A percentile compares a stretch with the other conserved stretches of the same genome.
Conservation (phyloP, 1,140 invertebrate genomes). For the Drosophila pandora region DNA sequence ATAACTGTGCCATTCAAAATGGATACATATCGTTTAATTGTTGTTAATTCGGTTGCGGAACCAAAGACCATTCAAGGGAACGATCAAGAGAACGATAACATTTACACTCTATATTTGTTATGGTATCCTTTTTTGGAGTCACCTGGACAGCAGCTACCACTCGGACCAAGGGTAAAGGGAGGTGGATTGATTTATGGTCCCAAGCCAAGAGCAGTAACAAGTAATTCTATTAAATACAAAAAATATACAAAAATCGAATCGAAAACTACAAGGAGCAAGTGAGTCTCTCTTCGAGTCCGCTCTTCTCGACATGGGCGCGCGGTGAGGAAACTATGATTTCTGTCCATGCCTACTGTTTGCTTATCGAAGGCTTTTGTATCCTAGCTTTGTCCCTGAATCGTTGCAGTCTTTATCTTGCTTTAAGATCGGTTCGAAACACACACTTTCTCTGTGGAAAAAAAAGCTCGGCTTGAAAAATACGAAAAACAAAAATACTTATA, state of each 20-base stretch:
- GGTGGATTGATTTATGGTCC: constrained; percentile 38
- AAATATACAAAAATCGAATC: constrained; percentile 8
- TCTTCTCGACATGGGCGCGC: constrained; percentile 19
- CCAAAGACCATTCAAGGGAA: constrained; percentile 61
- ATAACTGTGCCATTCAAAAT: constrained; percentile 70
- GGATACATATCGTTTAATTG: constrained; percentile 78
- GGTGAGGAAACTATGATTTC: constrained; percentile 23
- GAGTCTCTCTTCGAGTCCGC: constrained; percentile 8
- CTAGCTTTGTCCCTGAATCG: constrained; percentile 18
- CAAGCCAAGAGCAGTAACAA: constrained; percentile 1
- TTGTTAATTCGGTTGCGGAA: constrained; percentile 74
- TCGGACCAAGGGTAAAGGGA: constrained; percentile 40
- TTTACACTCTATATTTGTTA: constrained; percentile 28
- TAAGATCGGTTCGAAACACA: constrained; percentile 22
- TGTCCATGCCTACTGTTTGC: constrained; percentile 7
- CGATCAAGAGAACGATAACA: constrained; percentile 13
- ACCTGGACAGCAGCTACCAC: constrained; percentile 18
- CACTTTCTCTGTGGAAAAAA: constrained; percentile 31
- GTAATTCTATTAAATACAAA: constrained; percentile 22
- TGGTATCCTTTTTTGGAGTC: constrained; percentile 38
- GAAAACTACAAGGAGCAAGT: constrained; percentile 26
- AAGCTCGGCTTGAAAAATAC: constrained; percentile 51
- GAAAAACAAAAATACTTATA: constrained; percentile 18
- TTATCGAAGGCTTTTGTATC: constrained; percentile 15
- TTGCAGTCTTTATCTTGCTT: constrained; percentile 26